Percentiles rank a stretch among this genome's conserved stretches.
Conservation (phyloP, 2,113 vertebrate genomes). For the Isurus oxyrinchus region DNA sequence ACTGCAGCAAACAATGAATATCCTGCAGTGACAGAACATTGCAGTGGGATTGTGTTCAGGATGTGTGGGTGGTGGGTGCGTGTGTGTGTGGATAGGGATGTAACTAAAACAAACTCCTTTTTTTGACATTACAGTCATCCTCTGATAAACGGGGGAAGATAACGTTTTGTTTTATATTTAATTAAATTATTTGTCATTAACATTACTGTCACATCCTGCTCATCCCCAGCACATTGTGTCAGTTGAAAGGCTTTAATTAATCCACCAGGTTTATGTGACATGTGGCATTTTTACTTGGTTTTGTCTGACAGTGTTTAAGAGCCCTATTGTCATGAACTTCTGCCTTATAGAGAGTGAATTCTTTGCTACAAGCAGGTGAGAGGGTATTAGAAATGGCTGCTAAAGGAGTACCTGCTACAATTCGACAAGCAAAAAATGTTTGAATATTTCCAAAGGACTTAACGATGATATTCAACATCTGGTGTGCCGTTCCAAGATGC, state of each 20-base stretch:
- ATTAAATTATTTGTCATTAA: conserved; percentile 29
- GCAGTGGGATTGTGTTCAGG: neutral
- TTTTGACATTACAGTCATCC: conserved; percentile 4
- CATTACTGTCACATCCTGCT: conserved; percentile 9
- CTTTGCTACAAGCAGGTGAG: neutral
- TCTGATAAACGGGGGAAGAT: conserved; percentile 22
- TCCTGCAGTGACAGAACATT: neutral
- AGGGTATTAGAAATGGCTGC: neutral
- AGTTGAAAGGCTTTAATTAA: conserved; percentile 34
- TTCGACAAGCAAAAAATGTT: neutral
- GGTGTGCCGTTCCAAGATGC: neutral
- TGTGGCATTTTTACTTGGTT: conserved; percentile 7
- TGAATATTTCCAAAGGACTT: neutral
- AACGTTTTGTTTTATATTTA: conserved; percentile 27
- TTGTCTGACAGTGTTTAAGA: conserved; percentile 28
- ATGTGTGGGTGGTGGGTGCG: neutral
- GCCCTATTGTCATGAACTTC: neutral
- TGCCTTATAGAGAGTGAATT: neutral
- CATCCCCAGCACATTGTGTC: neutral
- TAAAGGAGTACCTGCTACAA: neutral
- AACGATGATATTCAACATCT: neutral
- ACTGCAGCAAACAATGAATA: too few relatives aligned
- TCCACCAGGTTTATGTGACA: conserved; percentile 30
- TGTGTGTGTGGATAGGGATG: neutral
- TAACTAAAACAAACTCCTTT: neutral